Evolutionary conservation across 2,113 vertebrate species (phyloP).

Genomic region (Hydrolagus affinis): DNA sequence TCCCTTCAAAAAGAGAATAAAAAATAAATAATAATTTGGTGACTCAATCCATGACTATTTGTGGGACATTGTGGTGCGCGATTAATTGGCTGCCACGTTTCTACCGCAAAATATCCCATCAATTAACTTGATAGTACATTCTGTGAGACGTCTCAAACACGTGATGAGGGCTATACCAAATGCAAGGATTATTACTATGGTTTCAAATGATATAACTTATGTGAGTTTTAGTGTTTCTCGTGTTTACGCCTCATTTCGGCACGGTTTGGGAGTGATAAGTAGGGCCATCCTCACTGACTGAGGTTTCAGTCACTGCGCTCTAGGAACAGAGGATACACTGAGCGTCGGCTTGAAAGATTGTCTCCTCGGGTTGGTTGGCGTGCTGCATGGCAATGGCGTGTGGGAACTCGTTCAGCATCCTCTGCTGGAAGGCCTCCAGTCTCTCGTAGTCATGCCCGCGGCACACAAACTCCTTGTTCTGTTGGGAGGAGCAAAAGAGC

Average conservation of each 20-base stretch:
- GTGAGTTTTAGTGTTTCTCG: not conserved
- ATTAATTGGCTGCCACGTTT: no score
- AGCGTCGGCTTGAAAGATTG: slow-evolving; percentile 94
- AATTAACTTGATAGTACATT: no score
- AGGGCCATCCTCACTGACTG: not conserved
- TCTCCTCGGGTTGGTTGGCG: slow-evolving; percentile 95
- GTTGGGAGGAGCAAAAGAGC: slow-evolving; percentile 35
- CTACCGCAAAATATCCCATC: no score
- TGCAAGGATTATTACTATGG: no score
- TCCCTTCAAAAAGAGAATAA: no score
- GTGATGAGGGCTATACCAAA: no score
- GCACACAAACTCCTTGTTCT: slow-evolving; percentile 99
- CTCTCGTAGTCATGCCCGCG: slow-evolving; percentile 96
- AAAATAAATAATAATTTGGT: no score
- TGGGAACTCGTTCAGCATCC: slow-evolving; percentile 96
- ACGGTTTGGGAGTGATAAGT: no score
- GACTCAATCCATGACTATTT: no score
- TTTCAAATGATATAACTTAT: no score
- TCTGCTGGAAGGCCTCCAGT: slow-evolving; percentile 95
- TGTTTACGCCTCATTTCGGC: not conserved
- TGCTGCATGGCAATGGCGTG: slow-evolving; percentile 98
- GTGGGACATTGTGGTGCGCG: no score
- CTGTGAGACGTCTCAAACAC: no score
- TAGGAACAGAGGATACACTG: slow-evolving; percentile 77
- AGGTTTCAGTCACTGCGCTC: not conserved